Percentiles rank a stretch among this genome's conserved stretches.
Evolutionary conservation across 2,113 vertebrate genomes (phyloP).

Genomic region (Azemiops feae): DNA sequence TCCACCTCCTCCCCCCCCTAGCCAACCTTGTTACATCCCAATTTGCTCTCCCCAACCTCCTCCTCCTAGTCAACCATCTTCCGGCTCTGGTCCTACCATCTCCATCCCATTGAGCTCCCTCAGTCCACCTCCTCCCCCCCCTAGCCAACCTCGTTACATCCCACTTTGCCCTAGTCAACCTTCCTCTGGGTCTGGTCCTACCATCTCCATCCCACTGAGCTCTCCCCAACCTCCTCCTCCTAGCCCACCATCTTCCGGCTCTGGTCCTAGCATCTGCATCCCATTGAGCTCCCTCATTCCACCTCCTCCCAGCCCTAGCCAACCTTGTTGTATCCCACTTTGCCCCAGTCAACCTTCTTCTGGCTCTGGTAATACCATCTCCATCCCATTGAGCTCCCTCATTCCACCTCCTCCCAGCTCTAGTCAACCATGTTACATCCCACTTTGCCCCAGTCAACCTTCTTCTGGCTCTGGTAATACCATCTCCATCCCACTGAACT

Average conservation of each 20-base stretch:
- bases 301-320: background rate
- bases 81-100: background rate
- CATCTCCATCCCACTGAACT: background rate
- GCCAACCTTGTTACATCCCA: too few species aligned
- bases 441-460: background rate
- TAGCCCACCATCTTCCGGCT: too few species aligned
- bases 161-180: too few species aligned
- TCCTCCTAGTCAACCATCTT: too few species aligned
- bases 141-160: background rate
- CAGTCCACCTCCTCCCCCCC: background rate
- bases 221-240: background rate
- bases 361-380: too few species aligned
- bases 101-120: background rate
- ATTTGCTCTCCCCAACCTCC: too few species aligned
- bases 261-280: background rate
- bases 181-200: too few species aligned
- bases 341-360: too few species aligned
- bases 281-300: background rate
- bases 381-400: background rate
- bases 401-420: background rate
- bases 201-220: background rate
- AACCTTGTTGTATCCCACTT: background rate
- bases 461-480: background rate
- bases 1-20: too few species aligned
- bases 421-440: background rate